A percentile compares a stretch with the other conserved stretches of the same genome.
These are phyloP conservation scores for Drosophila conformis DNA, from an alignment of 2,888 invertebrate species.

Conservation along the genomic window DNA sequence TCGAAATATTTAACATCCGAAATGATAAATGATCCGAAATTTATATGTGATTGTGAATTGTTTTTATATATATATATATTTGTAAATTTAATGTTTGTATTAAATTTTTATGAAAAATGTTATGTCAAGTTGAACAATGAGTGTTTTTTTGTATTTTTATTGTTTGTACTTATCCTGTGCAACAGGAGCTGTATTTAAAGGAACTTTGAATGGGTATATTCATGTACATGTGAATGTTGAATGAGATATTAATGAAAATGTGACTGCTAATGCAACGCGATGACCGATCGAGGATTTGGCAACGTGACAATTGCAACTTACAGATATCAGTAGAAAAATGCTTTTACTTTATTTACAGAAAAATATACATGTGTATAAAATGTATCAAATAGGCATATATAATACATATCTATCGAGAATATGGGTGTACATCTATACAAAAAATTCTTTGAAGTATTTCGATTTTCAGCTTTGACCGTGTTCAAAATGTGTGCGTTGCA, in stretches of 20 bases:
- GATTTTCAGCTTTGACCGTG: conserved; percentile 1
- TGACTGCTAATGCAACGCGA: background rate
- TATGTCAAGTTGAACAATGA: conserved; percentile 73
- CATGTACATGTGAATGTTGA: conserved; percentile 12
- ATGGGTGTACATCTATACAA: conserved; percentile 10
- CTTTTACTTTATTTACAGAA: conserved; percentile 51
- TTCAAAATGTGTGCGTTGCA: conserved; percentile 21
- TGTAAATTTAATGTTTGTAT: conserved; percentile 78
- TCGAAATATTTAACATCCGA: conserved; percentile 76
- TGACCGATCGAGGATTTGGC: conserved; percentile 7
- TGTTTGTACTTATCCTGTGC: conserved; percentile 33
- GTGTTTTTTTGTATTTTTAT: conserved; percentile 23
- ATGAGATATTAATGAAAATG: conserved; percentile 8
- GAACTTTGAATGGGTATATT: conserved; percentile 34
- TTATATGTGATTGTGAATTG: conserved; percentile 79
- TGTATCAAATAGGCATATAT: conserved; percentile 29
- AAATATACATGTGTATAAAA: conserved; percentile 29
- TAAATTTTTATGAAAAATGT: conserved; percentile 78
- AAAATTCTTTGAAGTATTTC: background rate
- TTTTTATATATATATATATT: conserved; percentile 74
- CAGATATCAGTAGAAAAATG: conserved; percentile 40
- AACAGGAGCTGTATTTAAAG: conserved; percentile 37
- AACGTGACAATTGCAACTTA: conserved; percentile 14
- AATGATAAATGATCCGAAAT: conserved; percentile 69
- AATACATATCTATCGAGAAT: conserved; percentile 23